Base-by-base conservation (phyloP, 2,113 vertebrate species). In the Pantherophis guttatus region DNA sequence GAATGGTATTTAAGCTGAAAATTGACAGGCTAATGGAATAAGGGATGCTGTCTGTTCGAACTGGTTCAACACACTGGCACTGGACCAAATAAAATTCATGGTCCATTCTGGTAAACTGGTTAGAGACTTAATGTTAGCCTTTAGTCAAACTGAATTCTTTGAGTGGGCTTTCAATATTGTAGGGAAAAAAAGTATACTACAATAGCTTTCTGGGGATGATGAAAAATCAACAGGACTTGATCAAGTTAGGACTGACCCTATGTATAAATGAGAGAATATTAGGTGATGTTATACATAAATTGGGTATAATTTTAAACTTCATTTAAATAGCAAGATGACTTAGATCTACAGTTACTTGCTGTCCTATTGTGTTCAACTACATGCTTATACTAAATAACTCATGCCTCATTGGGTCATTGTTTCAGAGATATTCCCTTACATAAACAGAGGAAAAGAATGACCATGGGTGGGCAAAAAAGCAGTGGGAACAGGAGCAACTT, bases 1-100 rank as follows among this genome's bases (percentile, higher is more conserved):
- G 93, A 97, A 97, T 95, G 94, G 90, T 95, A 97, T 95, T 98
- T 97, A 97, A 96, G 96, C 94, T 97, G 91, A 97, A 97, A 97
- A 97, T 96, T 97, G 96, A 97, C 96, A 97, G 93, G 48, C 91
- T 97, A 97, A 97, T 96, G 92, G 93, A 96, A 96, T 97, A 97
- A 97, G 94, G 92, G 95, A 93, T 96, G 88, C 94, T 92, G 96
- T 97, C 95, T 95, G 94, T 94, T 97, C 94, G 96, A 93, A 91
- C 48, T 90, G 26, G 96, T 95, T 97, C 91, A 90, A 95, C 96
- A 95, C 85, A 94, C 23, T 95, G 96, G 93, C 96, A 96, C 94
- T 95, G 96, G 96, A 97, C 96, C 93, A 95, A 97, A 97, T 48
- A 96, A 94, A 96, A 65, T 33, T 7, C 70, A 91, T 93, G 93